A percentile compares a stretch with the other conserved stretches of the same genome.
These are phyloP conservation scores for Mythimna loreyi DNA, from an alignment of 2,888 invertebrate genomes.

Conservation along the genomic window DNA sequence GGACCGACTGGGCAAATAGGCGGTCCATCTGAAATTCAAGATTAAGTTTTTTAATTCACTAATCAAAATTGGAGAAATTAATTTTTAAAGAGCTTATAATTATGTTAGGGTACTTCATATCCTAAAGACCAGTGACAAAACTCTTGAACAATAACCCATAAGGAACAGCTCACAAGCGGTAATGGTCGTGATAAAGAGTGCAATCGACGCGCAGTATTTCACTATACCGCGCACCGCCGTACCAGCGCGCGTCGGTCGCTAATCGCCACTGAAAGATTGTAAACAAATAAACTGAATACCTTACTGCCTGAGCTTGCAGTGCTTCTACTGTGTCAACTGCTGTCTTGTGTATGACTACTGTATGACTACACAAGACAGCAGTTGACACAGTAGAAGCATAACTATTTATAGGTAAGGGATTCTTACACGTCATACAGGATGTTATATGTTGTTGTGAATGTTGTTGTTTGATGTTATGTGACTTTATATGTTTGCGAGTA, in stretches of 20 bases:
- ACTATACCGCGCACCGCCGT: background rate
- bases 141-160: constrained; percentile 15
- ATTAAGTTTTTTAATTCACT: background rate
- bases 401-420: too few relatives aligned
- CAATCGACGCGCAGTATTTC: constrained; percentile 28
- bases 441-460: too few relatives aligned
- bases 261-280: constrained; percentile 26
- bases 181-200: constrained; percentile 33
- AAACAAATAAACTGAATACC: constrained; percentile 31
- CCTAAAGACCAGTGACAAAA: constrained; percentile 14
- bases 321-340: background rate
- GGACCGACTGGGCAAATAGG: too few relatives aligned
- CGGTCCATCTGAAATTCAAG: too few relatives aligned
- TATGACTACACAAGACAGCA: too few relatives aligned
- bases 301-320: background rate
- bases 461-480: too few relatives aligned
- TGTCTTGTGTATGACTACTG: background rate
- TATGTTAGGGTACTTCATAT: background rate
- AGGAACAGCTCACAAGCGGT: constrained; percentile 27
- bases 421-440: too few relatives aligned
- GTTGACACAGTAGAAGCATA: too few relatives aligned
- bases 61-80: background rate
- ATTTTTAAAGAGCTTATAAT: background rate
- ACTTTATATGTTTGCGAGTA: too few relatives aligned
- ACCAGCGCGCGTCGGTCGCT: background rate